Base-by-base conservation (phyloP, 1,140 invertebrate species). In the Choristoneura fumiferana region DNA sequence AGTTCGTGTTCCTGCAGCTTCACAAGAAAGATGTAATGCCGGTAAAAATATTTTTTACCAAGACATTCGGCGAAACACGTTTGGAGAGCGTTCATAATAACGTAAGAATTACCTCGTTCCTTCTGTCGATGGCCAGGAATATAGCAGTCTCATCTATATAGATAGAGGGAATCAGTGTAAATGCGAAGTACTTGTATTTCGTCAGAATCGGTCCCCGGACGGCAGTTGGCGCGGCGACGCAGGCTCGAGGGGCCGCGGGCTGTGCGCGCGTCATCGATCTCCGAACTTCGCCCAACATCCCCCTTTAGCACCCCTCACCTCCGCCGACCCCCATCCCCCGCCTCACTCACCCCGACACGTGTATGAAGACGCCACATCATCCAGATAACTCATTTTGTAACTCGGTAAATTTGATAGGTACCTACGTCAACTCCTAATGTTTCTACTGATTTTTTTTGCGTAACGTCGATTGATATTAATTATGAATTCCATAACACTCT, bases 261-360 rank as follows among this genome's bases (percentile, higher is more conserved):
- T 39, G 56, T 35, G 66, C 54, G 62, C 77, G 77, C 40, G 53
- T 61, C 73, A 85, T 85, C 82, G 82, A 85, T 85, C 76, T 71
- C 60, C 60, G 49, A 69, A 63, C 61, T 71, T 17, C 35, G 15
- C 18, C 38, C 59, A 35, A 52, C 49, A 39, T 33, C 45, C 55
- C 12, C 58, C 34, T 62, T 33, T 67, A 64, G 64, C 55, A 40
- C 45, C 66, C 58, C 63, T 58, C 62, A 58, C 40, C 67, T n/a
- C 22, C 10, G 37, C 45, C 61, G 49, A n/a, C 33, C 18, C 18
- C 15, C 54, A 43, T 40, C 57, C 18, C 61, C 15, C 68, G 54
- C 63, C 62, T 64, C 64, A 60, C 45, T 45, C 55, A 64, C 63
- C 69, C 73, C 63, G 54, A 63, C 65, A 69, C 69, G 73, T 72